phyloP scores from a whole-genome alignment of 2,113 vertebrate genomes.

The Phrynocephalus versicolor region DNA sequence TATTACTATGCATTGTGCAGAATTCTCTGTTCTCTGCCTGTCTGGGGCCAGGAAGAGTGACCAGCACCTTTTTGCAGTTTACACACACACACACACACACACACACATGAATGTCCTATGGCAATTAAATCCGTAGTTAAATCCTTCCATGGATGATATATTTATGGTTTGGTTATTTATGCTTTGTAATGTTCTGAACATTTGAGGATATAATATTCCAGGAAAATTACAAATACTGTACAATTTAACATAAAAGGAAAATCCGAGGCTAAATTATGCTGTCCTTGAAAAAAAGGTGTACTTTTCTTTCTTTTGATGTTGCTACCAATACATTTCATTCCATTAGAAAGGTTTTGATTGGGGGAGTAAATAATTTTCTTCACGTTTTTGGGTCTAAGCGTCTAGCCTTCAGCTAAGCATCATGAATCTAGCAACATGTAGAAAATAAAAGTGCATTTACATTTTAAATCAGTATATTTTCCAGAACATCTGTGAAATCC shows the following conservation, averaged over 20 bases:
- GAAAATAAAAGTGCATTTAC: no score
- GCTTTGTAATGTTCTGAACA: no score
- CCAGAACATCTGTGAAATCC: no score
- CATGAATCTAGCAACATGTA: neutral
- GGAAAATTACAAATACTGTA: no score
- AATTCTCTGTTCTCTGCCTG: neutral
- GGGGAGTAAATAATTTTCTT: neutral
- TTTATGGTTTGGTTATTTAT: no score
- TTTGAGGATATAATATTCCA: no score
- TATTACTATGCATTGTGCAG: neutral
- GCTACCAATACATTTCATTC: neutral
- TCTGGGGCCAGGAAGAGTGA: neutral
- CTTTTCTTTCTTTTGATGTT: neutral
- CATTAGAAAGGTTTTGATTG: neutral
- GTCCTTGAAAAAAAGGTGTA: neutral
- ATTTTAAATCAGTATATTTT: no score
- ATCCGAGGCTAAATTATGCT: neutral
- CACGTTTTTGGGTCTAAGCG: neutral
- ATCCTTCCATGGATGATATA: no score
- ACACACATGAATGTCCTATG: neutral
- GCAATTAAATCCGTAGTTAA: neutral
- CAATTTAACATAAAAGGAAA: no score
- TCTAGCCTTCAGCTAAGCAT: neutral
- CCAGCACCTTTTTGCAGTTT: no score
- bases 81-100: no score